Conservation (phyloP, 1,140 invertebrate species). For the Solenopsis fugax region DNA sequence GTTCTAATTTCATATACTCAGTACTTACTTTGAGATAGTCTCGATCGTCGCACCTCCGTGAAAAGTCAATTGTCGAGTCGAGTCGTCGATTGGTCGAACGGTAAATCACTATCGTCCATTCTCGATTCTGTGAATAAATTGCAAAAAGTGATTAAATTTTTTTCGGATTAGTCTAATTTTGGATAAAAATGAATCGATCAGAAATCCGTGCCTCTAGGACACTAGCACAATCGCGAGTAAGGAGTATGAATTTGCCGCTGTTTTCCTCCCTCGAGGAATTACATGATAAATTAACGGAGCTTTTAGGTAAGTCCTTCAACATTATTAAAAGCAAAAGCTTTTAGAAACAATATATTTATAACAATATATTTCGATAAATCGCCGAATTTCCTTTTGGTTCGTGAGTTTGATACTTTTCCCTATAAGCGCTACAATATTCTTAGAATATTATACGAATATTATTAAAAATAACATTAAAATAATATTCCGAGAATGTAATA, state of each 20-base stretch:
- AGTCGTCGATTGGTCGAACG: neutral
- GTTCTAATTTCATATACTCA: slow-evolving; percentile 18
- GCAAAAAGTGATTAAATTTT: neutral
- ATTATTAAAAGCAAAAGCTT: neutral
- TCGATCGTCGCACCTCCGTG: neutral
- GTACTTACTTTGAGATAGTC: slow-evolving; percentile 70
- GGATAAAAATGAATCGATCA: slow-evolving; percentile 73
- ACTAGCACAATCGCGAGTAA: slow-evolving; percentile 69
- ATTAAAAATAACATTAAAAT: too few species aligned
- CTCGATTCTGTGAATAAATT: neutral
- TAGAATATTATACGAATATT: too few species aligned
- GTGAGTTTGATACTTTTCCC: neutral
- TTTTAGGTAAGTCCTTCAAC: slow-evolving; percentile 81
- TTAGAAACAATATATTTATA: neutral
- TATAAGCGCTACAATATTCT: too few species aligned
- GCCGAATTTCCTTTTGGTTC: neutral
- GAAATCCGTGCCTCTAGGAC: slow-evolving; percentile 72
- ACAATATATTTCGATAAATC: neutral
- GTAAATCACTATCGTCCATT: neutral
- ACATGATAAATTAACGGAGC: slow-evolving; percentile 83
- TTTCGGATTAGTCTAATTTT: neutral
- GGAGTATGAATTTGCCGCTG: slow-evolving; percentile 74
- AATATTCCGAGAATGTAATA: too few species aligned
- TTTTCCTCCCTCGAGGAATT: slow-evolving; percentile 84
- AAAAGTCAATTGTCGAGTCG: neutral